Conservation (phyloP, 2,113 vertebrate genomes). For the Tachysurus vachellii region DNA sequence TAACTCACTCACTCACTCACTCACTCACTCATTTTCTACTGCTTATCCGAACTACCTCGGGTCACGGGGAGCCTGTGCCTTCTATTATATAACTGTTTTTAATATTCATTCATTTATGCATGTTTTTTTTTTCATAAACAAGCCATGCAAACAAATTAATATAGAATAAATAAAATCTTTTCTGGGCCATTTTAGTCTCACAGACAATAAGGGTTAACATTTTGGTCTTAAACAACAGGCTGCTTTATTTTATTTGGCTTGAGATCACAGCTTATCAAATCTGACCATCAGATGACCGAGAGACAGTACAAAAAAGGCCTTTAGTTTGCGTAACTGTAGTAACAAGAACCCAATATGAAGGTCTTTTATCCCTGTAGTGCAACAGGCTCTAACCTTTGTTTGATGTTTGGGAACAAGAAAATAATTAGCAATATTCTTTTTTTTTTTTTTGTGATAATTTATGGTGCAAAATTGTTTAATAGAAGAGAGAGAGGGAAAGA, state of each 20-base stretch:
- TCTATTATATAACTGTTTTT: not conserved
- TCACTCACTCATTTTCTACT: too few species aligned
- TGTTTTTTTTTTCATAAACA: not conserved
- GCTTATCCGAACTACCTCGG: too few species aligned
- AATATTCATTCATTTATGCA: not conserved
- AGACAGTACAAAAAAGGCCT: constrained; percentile 31
- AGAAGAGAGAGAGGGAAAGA: too few species aligned
- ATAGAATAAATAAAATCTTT: not conserved
- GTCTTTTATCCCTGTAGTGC: constrained; percentile 30
- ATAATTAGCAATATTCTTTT: not conserved
- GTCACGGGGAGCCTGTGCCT: too few species aligned
- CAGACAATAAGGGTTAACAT: not conserved
- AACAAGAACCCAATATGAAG: constrained; percentile 6
- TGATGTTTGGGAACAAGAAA: not conserved
- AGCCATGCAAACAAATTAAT: not conserved
- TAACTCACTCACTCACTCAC: too few species aligned
- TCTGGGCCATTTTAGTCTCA: not conserved
- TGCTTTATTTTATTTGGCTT: constrained; percentile 17
- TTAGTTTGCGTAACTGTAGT: constrained; percentile 55
- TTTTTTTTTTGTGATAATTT: not conserved
- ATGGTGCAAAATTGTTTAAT: not conserved
- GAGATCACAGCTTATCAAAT: constrained; percentile 45
- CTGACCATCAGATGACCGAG: constrained; percentile 48
- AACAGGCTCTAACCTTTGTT: not conserved
- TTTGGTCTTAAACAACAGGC: not conserved